phyloP scores from a whole-genome alignment of 2,888 invertebrate genomes.

The Torymus texanus region DNA sequence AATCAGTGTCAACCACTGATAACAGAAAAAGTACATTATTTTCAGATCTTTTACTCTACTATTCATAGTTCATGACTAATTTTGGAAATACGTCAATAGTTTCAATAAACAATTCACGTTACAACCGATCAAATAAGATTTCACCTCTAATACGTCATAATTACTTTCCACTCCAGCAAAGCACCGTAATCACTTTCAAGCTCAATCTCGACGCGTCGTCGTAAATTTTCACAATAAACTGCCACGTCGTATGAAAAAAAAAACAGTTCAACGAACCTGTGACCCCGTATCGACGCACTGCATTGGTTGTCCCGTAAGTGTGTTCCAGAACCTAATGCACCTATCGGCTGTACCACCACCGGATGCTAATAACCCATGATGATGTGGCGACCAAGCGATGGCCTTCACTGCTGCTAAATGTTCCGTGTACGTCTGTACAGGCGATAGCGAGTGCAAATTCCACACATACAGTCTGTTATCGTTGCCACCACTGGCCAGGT shows the following conservation, averaged over 20 bases:
- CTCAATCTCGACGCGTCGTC: too few species aligned
- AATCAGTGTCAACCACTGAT: too few species aligned
- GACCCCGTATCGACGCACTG: slow-evolving; percentile 98
- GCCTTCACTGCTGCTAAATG: slow-evolving; percentile 99
- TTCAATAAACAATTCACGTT: too few species aligned
- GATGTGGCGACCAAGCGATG: slow-evolving; percentile 99
- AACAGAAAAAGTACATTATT: too few species aligned
- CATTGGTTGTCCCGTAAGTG: slow-evolving; percentile 97
- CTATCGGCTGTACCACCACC: slow-evolving; percentile 99
- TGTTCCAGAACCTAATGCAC: slow-evolving; percentile 98
- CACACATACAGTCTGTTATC: slow-evolving; percentile 97
- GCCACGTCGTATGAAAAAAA: neutral
- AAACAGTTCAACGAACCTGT: slow-evolving; percentile 76
- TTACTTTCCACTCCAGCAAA: too few species aligned
- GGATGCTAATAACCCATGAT: slow-evolving; percentile 95
- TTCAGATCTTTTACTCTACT: too few species aligned
- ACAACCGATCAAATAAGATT: too few species aligned
- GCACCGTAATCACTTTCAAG: too few species aligned
- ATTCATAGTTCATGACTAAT: too few species aligned
- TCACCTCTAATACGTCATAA: too few species aligned
- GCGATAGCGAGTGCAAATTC: slow-evolving; percentile 90
- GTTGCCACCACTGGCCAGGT: slow-evolving; percentile 98
- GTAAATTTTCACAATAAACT: too few species aligned
- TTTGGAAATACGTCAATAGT: too few species aligned
- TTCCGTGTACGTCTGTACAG: slow-evolving; percentile 96